A percentile compares a stretch with the other conserved stretches of the same genome.
Evolutionary conservation across 2,113 vertebrate species (phyloP).

Genomic region (Oncorhynchus gorbuscha): DNA sequence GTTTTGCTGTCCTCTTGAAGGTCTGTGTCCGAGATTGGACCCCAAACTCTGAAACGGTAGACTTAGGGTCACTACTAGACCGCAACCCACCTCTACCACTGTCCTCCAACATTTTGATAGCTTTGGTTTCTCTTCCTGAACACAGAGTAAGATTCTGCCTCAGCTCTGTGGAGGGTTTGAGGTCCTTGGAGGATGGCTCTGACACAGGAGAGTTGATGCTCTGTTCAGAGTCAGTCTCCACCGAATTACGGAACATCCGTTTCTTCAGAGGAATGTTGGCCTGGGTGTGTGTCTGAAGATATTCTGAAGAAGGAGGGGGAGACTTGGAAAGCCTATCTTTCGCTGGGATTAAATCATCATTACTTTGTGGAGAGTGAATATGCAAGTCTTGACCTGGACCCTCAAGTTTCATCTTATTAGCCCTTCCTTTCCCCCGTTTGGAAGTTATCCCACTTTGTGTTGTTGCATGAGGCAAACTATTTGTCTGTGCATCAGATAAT

Average conservation of each 20-base stretch:
- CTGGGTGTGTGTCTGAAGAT: slow-evolving; percentile 59
- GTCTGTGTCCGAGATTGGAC: slow-evolving; percentile 27
- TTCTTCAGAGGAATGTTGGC: slow-evolving; percentile 79
- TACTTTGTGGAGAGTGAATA: slow-evolving; percentile 19
- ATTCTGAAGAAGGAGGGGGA: background rate
- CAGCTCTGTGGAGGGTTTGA: slow-evolving; percentile 11
- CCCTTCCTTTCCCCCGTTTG: slow-evolving; percentile 30
- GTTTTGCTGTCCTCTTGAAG: slow-evolving; percentile 29
- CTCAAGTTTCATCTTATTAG: slow-evolving; percentile 20
- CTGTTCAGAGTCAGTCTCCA: slow-evolving; percentile 60
- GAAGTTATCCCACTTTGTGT: slow-evolving; percentile 17
- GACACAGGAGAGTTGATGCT: slow-evolving; percentile 24
- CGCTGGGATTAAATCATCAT: slow-evolving; percentile 14
- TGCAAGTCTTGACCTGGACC: slow-evolving; percentile 15
- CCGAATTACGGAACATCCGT: slow-evolving; percentile 71
- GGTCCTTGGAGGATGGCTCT: slow-evolving; percentile 7
- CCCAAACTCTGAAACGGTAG: slow-evolving; percentile 12
- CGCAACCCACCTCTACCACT: slow-evolving; percentile 18
- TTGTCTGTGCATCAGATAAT: slow-evolving; percentile 33
- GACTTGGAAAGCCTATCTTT: slow-evolving; percentile 5
- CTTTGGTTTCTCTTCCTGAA: slow-evolving; percentile 23
- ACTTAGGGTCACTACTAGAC: background rate
- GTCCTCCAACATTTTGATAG: slow-evolving; percentile 9
- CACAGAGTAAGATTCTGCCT: background rate
- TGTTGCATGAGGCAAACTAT: background rate